Percentiles rank a stretch among this genome's conserved stretches.
Evolutionary conservation across 2,888 invertebrate species (phyloP).

Genomic region (Drosophila austrosaltans): DNA sequence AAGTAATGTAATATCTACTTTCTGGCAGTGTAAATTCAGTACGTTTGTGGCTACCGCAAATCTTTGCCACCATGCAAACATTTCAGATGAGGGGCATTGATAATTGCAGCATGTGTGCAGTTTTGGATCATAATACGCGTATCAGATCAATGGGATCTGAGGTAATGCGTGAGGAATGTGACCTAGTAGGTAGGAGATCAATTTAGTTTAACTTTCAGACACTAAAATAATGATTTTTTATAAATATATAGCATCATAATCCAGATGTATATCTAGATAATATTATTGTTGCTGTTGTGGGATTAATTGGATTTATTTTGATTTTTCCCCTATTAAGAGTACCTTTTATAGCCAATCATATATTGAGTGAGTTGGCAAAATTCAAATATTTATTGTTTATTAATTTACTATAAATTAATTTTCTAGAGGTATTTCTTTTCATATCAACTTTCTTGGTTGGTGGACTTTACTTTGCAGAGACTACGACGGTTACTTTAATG

Average conservation of each 20-base stretch:
- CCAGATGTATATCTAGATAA: constrained; percentile 57
- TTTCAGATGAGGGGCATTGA: constrained; percentile 75
- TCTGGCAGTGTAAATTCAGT: constrained; percentile 88
- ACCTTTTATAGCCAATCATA: constrained; percentile 43
- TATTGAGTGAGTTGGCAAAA: constrained; percentile 65
- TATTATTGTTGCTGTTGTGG: constrained; percentile 57
- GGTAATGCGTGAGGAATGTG: constrained; percentile 43
- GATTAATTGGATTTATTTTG: constrained; percentile 51
- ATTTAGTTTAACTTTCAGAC: constrained; percentile 24
- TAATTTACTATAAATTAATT: not conserved
- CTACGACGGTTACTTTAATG: constrained; percentile 84
- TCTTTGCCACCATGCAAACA: constrained; percentile 88
- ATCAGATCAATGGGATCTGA: not conserved
- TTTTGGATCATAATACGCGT: constrained; percentile 64
- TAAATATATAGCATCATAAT: constrained; percentile 40
- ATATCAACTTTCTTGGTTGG: constrained; percentile 84
- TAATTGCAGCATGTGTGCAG: constrained; percentile 68
- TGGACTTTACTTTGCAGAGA: constrained; percentile 85
- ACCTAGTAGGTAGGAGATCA: constrained; percentile 60
- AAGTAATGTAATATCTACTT: no score
- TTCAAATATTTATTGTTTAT: not conserved
- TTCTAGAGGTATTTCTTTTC: constrained; percentile 81
- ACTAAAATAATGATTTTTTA: constrained; percentile 52
- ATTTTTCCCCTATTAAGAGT: constrained; percentile 56
- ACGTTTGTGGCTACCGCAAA: constrained; percentile 93